These are phyloP conservation scores for Noctua fimbriata DNA, from an alignment of 2,888 invertebrate species.

Conservation along the genomic window DNA sequence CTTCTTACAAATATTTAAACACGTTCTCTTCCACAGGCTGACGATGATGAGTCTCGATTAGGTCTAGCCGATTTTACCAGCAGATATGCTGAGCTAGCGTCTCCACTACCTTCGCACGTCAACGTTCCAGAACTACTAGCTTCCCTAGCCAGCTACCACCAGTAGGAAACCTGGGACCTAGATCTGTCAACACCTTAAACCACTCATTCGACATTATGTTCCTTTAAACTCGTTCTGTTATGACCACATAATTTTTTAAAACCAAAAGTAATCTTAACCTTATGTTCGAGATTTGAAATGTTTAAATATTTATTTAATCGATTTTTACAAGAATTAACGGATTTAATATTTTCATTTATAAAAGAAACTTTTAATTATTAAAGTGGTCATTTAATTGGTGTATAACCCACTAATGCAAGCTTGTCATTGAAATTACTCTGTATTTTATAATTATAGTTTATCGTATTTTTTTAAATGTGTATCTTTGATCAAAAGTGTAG, in stretches of 20 bases:
- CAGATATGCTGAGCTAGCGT: slow-evolving; percentile 81
- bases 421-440: slow-evolving; percentile 50
- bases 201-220: slow-evolving; percentile 25
- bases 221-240: neutral
- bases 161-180: neutral
- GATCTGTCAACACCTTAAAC: slow-evolving; percentile 22
- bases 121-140: slow-evolving; percentile 75
- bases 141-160: slow-evolving; percentile 65
- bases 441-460: slow-evolving; percentile 40
- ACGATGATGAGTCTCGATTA: slow-evolving; percentile 43
- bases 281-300: neutral
- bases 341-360: slow-evolving; percentile 4
- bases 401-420: slow-evolving; percentile 68
- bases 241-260: slow-evolving; percentile 16
- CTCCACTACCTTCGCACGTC: slow-evolving; percentile 76
- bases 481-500: slow-evolving; percentile 56
- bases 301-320: neutral
- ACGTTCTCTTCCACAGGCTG: slow-evolving; percentile 59
- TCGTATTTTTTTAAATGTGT: slow-evolving; percentile 42
- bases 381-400: slow-evolving; percentile 29
- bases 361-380: neutral
- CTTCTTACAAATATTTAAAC: neutral
- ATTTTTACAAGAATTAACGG: neutral
- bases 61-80: slow-evolving; percentile 73
- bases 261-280: neutral